Evolutionary conservation across 2,113 vertebrate genomes (phyloP), one percentile per base, ranked within the genome.

Genomic region (Gopherus flavomarginatus): DNA sequence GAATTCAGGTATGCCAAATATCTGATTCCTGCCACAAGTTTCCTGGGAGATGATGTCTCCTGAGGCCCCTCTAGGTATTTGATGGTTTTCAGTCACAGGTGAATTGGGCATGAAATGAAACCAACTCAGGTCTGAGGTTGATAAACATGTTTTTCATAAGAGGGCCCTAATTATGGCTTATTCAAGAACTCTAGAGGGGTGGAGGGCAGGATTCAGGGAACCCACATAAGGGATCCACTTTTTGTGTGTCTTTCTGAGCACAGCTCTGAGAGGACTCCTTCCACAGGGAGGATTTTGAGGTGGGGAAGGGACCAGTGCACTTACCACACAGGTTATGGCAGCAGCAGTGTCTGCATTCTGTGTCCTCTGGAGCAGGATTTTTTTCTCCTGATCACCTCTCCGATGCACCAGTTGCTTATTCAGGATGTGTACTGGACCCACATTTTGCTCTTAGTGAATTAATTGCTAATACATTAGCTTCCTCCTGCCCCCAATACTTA

Each of bases 61-160:
- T 42, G 31, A 59, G 84, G 1, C 1, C 6, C 3, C 26, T 81
- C 9, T 52, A 75, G 92, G 83, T 69, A 19, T 35, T 52, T 93
- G 47, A 5, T 0, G 0, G 1, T 83, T 94, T 90, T 13, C n/a
- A 42, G 8, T 14, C 93, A 9, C 14, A n/a, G 1, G 0, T 59
- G 80, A 92, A 80, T 3, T 86, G 3, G 92, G 87, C 27, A 85
- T 26, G n/a, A 19, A 19, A 53, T 6, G 16, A 89, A 77, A 12
- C 1, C 78, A 42, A 57, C 2, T 59, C 59, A 31, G 44, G 50
- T 94, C 53, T 94, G 31, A 79, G 5, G 17, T 19, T 69, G 65
- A 69, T 35, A n/a, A n/a, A 69, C 16, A 31, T 21, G 91, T 90
- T 83, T 65, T 5, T 72, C 26, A 16, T 59, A 53, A 85, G 4